Evolutionary conservation across 2,797 vertebrate genomes (phyloP).

Genomic region (Micrastur ruficollis): DNA sequence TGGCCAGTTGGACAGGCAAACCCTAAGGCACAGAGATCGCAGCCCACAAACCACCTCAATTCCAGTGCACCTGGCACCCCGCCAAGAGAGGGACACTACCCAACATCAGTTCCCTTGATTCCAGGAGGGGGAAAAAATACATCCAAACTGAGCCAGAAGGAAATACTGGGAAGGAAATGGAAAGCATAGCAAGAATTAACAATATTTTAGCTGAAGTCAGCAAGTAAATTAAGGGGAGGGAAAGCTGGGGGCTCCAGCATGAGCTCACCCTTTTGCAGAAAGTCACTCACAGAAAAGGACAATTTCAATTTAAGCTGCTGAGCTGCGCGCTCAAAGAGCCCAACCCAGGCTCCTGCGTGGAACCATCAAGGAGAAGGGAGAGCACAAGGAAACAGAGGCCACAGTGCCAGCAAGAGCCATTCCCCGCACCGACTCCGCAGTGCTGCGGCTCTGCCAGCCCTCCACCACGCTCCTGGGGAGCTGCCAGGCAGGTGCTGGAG

Average conservation of each 20-base stretch:
- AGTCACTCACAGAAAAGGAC: background rate
- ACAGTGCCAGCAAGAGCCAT: background rate
- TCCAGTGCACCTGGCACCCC: background rate
- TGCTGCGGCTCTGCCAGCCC: background rate
- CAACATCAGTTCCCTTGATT: background rate
- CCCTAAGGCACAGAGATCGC: background rate
- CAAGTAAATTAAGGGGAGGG: background rate
- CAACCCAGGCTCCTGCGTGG: rapidly evolving
- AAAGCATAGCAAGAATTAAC: background rate
- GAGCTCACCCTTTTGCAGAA: background rate
- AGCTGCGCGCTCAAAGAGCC: background rate
- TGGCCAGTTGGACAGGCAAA: background rate
- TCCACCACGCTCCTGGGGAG: background rate
- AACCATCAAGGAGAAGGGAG: background rate
- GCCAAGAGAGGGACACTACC: background rate
- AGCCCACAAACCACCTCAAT: background rate
- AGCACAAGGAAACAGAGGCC: background rate
- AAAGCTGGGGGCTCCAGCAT: background rate
- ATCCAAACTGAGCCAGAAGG: background rate
- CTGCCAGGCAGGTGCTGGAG: background rate
- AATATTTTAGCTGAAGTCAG: background rate
- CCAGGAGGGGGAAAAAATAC: background rate
- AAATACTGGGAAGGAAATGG: background rate
- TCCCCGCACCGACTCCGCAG: rapidly evolving
- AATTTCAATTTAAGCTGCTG: background rate